Evolutionary conservation across 2,888 invertebrate genomes (phyloP).

Genomic region (Serripes groenlandicus): DNA sequence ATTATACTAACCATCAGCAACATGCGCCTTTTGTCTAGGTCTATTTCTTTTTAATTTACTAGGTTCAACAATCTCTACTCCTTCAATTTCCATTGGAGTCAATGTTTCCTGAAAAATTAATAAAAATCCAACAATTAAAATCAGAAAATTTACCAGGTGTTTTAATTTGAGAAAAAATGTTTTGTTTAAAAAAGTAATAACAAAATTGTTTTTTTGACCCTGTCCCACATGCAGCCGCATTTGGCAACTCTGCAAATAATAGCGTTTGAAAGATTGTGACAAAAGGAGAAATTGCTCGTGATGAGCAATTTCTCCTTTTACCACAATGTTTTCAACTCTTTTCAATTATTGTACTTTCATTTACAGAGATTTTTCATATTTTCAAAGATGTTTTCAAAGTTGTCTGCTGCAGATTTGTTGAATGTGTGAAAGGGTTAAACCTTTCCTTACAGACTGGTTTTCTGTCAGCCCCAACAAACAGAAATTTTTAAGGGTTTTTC

Average conservation of each 20-base stretch:
- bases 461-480: no score
- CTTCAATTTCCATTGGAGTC: constrained; percentile 17
- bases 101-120: constrained; percentile 44
- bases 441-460: no score
- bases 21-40: constrained; percentile 32
- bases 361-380: no score
- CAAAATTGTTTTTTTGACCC: not conserved
- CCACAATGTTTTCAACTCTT: not conserved
- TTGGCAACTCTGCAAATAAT: not conserved
- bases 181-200: not conserved
- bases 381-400: no score
- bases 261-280: not conserved
- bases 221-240: not conserved
- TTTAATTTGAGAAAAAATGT: not conserved
- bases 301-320: not conserved
- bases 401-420: no score
- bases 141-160: no score
- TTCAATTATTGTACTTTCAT: no score
- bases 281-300: not conserved
- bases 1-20: constrained; percentile 87
- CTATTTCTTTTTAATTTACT: not conserved
- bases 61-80: not conserved
- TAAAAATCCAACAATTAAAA: no score
- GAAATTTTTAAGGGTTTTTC: no score
- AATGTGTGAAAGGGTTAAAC: no score